These are phyloP conservation scores for Mesoclemmys tuberculata DNA, from an alignment of 2,113 vertebrate species.

Conservation along the genomic window DNA sequence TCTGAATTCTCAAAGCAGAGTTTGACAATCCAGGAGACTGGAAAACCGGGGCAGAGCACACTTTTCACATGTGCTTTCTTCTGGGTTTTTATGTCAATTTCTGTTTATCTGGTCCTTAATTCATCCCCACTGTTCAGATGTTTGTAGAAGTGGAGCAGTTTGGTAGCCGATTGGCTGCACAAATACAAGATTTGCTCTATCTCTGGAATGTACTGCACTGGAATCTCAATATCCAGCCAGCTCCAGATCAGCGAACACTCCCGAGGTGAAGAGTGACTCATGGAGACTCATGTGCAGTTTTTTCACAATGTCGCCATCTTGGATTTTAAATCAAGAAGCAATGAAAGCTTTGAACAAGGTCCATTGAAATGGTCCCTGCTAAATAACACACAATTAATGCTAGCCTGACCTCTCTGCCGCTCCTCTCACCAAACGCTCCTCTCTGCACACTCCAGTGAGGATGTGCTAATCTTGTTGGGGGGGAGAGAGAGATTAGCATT, in stretches of 20 bases:
- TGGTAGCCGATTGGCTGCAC: not conserved
- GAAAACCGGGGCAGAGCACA: not conserved
- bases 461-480: not conserved
- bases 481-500: not conserved
- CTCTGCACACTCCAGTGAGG: not conserved
- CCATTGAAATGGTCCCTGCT: slow-evolving; percentile 20
- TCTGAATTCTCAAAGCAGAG: not conserved
- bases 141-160: not conserved
- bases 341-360: slow-evolving; percentile 26
- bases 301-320: not conserved
- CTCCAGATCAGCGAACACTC: not conserved
- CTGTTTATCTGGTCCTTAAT: not conserved
- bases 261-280: not conserved
- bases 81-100: not conserved
- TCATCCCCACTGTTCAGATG: not conserved
- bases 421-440: not conserved
- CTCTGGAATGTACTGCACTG: not conserved
- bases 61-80: not conserved
- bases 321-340: slow-evolving; percentile 16
- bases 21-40: not conserved
- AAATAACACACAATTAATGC: slow-evolving; percentile 20
- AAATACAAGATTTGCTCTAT: not conserved
- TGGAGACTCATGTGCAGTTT: not conserved
- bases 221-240: not conserved
- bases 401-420: not conserved